Evolutionary conservation across 2,797 vertebrate genomes (phyloP).

Genomic region (Poecile montanus): DNA sequence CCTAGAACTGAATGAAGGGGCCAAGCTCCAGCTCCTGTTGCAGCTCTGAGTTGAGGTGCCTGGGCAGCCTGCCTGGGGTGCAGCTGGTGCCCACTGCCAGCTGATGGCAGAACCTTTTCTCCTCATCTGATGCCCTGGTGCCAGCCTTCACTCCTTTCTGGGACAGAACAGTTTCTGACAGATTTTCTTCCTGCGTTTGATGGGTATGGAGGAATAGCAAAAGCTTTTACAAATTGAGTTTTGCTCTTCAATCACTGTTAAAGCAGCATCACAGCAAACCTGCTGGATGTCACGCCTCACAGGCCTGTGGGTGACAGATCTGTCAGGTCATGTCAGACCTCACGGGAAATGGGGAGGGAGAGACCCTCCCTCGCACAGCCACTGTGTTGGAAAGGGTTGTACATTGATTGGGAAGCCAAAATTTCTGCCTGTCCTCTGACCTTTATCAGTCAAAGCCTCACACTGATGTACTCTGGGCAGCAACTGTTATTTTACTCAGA

Average conservation of each 20-base stretch:
- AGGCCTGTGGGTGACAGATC: neutral
- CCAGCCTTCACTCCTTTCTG: neutral
- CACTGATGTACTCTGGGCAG: neutral
- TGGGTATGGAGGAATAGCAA: neutral
- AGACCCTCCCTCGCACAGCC: neutral
- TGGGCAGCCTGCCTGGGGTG: neutral
- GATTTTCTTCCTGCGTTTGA: neutral
- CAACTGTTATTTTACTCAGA: neutral
- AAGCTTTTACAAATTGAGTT: neutral
- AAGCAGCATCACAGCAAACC: neutral
- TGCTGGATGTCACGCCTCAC: neutral
- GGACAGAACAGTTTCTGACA: neutral
- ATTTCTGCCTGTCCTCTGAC: neutral
- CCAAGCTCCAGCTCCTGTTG: neutral
- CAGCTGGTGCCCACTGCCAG: neutral
- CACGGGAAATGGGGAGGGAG: neutral
- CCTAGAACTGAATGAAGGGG: neutral
- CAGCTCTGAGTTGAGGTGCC: neutral
- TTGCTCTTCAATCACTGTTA: constrained; percentile 16
- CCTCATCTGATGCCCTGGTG: neutral
- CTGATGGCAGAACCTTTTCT: neutral
- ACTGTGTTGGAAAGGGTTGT: neutral
- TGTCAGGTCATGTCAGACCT: neutral
- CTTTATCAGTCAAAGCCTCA: neutral
- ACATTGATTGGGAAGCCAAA: neutral